phyloP scores from a whole-genome alignment of 2,113 vertebrate species.

The Vimba vimba region DNA sequence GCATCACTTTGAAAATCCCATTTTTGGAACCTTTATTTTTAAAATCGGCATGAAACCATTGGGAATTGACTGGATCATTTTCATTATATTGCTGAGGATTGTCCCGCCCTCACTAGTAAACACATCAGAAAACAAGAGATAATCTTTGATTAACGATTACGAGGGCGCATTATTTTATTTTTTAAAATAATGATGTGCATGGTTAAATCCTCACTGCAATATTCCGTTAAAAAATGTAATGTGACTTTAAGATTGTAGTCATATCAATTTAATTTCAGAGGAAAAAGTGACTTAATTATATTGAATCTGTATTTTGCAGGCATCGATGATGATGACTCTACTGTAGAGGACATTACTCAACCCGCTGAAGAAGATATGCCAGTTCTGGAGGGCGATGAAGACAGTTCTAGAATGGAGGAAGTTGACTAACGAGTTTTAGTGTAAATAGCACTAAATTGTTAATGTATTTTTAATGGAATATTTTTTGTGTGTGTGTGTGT shows the following conservation, averaged over 20 bases:
- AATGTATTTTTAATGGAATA: constrained; percentile 30
- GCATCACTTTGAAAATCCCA: too few relatives aligned
- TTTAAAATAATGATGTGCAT: too few relatives aligned
- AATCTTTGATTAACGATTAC: too few relatives aligned
- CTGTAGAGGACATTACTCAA: constrained; percentile 74
- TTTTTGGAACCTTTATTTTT: too few relatives aligned
- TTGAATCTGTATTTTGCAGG: constrained; percentile 63
- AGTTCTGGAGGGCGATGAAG: constrained; percentile 81
- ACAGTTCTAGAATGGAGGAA: constrained; percentile 84
- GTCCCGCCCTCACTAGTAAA: too few relatives aligned
- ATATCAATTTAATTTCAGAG: not conserved
- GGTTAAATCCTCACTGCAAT: too few relatives aligned
- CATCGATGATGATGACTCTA: constrained; percentile 79
- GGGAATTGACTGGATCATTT: too few relatives aligned
- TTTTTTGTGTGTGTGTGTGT: not conserved
- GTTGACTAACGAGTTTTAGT: constrained; percentile 70
- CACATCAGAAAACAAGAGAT: too few relatives aligned
- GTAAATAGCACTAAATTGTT: constrained; percentile 33
- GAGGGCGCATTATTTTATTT: too few relatives aligned
- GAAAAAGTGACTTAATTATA: not conserved
- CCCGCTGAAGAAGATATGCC: constrained; percentile 81
- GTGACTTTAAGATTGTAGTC: not conserved
- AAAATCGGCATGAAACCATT: too few relatives aligned
- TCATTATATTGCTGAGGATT: too few relatives aligned
- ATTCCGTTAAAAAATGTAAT: too few relatives aligned